Conservation (phyloP, 35 echinoderm and acorn worm species). For the Lytechinus variegatus region DNA sequence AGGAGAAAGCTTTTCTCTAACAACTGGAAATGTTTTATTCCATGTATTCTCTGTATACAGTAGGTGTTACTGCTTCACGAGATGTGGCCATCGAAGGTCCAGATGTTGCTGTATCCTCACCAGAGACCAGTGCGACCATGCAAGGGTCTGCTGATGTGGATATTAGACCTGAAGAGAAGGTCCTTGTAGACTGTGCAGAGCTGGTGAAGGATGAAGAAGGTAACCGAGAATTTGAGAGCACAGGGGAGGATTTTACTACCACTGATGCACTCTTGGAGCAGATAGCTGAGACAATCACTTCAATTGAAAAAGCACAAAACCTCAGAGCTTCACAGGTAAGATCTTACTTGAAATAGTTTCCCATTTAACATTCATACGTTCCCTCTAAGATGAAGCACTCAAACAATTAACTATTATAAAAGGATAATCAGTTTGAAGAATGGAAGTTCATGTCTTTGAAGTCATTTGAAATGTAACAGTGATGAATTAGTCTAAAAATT, state of each 20-base stretch:
- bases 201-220: conserved; percentile 13
- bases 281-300: conserved; percentile 52
- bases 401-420: too few relatives aligned
- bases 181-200: conserved; percentile 5
- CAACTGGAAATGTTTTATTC: too few relatives aligned
- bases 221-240: neutral
- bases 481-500: neutral
- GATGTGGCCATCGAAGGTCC: neutral
- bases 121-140: neutral
- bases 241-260: neutral
- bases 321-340: conserved; percentile 48
- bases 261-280: conserved; percentile 47
- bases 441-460: neutral
- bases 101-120: neutral
- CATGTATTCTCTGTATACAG: neutral
- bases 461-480: neutral
- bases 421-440: neutral
- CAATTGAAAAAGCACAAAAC: conserved; percentile 47
- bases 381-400: too few relatives aligned
- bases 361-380: too few relatives aligned
- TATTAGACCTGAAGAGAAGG: conserved; percentile 28
- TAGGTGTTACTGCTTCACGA: neutral
- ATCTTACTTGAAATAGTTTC: too few relatives aligned
- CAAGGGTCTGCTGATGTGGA: neutral
- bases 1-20: too few relatives aligned